Evolutionary conservation across 2,797 vertebrate genomes (phyloP).

Genomic region (Crocodylus rhombifer): DNA sequence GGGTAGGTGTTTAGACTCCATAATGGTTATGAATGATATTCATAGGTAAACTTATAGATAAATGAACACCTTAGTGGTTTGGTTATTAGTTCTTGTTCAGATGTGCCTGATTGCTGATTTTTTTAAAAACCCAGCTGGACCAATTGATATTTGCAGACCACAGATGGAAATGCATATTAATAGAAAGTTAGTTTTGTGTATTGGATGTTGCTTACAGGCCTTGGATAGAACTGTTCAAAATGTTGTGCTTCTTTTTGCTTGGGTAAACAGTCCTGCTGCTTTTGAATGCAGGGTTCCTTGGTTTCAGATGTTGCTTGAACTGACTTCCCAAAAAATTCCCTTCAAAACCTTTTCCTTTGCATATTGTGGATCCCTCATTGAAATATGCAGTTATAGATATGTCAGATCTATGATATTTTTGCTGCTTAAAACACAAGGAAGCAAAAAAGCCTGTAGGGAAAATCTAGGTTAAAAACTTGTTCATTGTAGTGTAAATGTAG

Average conservation of each 20-base stretch:
- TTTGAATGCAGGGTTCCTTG: background rate
- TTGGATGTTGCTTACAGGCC: background rate
- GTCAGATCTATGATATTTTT: background rate
- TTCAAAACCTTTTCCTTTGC: slow-evolving; percentile 10
- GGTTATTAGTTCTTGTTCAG: background rate
- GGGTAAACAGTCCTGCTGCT: background rate
- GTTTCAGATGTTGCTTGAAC: background rate
- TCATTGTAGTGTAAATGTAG: background rate
- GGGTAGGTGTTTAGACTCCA: background rate
- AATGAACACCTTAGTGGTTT: background rate
- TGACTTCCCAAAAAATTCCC: slow-evolving; percentile 17
- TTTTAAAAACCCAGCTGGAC: background rate
- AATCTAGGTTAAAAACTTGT: background rate
- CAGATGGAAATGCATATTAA: background rate
- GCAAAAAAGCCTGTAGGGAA: background rate
- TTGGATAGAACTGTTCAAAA: fast-evolving
- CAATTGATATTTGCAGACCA: background rate
- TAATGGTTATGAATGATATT: background rate
- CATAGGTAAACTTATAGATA: background rate
- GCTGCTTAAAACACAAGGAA: background rate
- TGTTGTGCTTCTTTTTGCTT: background rate
- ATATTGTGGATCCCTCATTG: background rate
- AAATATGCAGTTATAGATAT: background rate
- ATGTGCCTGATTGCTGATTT: fast-evolving
- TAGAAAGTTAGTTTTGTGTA: background rate